These are phyloP conservation scores for Philopedon plagiatum DNA, from an alignment of 2,888 invertebrate species.

Conservation along the genomic window DNA sequence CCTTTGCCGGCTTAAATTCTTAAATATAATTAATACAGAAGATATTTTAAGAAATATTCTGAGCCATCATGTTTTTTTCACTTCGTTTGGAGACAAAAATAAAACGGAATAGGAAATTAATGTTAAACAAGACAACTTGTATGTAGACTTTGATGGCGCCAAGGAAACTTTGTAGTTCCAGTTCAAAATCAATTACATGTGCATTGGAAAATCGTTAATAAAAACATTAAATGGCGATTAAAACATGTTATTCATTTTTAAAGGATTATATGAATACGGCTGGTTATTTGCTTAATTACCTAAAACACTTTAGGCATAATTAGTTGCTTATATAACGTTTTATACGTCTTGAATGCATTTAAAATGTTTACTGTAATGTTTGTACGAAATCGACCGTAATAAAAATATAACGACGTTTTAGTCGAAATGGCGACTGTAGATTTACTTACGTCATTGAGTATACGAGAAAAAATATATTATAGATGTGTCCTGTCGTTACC, in stretches of 20 bases:
- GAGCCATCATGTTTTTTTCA: too few species aligned
- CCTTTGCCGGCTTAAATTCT: too few species aligned
- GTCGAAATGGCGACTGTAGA: too few species aligned
- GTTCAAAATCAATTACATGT: conserved; percentile 30
- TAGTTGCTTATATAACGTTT: neutral
- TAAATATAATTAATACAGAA: too few species aligned
- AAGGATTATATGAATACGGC: conserved; percentile 10
- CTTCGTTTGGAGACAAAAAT: neutral
- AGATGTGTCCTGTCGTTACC: too few species aligned
- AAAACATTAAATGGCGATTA: conserved; percentile 29
- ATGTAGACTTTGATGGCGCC: conserved; percentile 35
- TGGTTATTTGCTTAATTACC: conserved; percentile 14
- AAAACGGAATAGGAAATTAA: neutral
- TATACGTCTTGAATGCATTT: neutral
- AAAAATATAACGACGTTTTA: too few species aligned
- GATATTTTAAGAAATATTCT: too few species aligned
- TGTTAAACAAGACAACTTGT: conserved; percentile 11
- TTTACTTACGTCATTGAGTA: too few species aligned
- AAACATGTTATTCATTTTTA: conserved; percentile 28
- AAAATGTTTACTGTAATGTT: neutral
- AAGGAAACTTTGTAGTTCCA: conserved; percentile 36
- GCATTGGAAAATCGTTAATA: conserved; percentile 38
- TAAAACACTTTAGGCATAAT: conserved; percentile 7
- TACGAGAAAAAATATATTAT: too few species aligned
- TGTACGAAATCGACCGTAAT: neutral